Conservation (phyloP, 2,888 invertebrate species). For the Entomobrya multifasciata region DNA sequence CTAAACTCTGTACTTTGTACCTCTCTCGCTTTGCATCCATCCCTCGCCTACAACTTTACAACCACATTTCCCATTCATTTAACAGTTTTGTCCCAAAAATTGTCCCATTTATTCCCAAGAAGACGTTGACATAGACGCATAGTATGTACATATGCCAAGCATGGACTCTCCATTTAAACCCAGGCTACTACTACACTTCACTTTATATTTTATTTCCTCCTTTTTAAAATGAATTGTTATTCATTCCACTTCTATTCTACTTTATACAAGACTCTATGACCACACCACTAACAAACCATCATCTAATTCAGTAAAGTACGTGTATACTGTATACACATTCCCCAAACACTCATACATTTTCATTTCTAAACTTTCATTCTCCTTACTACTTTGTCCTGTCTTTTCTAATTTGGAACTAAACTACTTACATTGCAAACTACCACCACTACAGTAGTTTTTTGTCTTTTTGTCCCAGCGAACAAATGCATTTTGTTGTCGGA, state of each 20-base stretch:
- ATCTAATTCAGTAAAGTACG: background rate
- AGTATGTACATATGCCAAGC: too few species aligned
- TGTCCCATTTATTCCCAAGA: background rate
- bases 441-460: too few species aligned
- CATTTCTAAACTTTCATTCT: constrained; percentile 19
- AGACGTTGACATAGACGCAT: too few species aligned
- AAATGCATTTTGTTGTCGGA: constrained; percentile 32
- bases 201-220: constrained; percentile 23
- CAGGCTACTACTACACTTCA: background rate
- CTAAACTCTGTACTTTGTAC: too few species aligned
- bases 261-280: constrained; percentile 24
- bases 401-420: constrained; percentile 27
- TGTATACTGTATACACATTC: too few species aligned
- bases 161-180: too few species aligned
- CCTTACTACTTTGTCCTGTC: constrained; percentile 17
- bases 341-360: constrained; percentile 60
- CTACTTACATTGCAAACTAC: background rate
- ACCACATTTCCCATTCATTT: constrained; percentile 38
- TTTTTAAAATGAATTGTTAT: background rate
- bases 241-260: background rate
- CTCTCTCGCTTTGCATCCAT: background rate
- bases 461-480: background rate
- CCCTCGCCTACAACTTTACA: too few species aligned
- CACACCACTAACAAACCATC: background rate
- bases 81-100: background rate